These are phyloP conservation scores for Mixornis gularis DNA, from an alignment of 2,113 vertebrate species.

Conservation along the genomic window DNA sequence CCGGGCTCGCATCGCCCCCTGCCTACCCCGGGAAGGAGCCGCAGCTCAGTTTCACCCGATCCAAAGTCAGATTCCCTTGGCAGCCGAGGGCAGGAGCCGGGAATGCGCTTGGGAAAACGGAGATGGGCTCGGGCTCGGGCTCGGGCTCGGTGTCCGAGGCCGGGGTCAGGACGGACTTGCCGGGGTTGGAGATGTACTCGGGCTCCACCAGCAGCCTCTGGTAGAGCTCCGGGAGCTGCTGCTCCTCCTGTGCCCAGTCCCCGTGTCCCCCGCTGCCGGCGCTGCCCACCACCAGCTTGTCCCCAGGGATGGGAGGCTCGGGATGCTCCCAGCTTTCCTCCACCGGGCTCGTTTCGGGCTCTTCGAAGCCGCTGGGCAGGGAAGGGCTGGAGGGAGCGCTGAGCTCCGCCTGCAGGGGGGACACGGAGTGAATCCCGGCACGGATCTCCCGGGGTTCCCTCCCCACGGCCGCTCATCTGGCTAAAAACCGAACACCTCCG, in stretches of 20 bases:
- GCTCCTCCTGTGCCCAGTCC: neutral
- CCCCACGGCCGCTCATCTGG: rapidly evolving
- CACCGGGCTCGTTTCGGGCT: conserved; percentile 60
- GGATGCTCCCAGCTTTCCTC: neutral
- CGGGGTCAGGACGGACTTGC: neutral
- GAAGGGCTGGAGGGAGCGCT: neutral
- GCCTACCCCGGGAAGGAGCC: neutral
- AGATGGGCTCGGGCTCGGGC: neutral
- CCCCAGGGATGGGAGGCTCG: rapidly evolving
- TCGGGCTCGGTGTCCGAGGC: neutral
- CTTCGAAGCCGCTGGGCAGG: conserved; percentile 24
- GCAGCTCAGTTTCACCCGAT: conserved; percentile 44
- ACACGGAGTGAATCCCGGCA: rapidly evolving
- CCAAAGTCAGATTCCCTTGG: conserved; percentile 61
- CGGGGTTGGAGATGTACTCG: neutral
- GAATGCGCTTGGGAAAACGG: neutral
- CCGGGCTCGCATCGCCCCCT: rapidly evolving
- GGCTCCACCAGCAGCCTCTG: neutral
- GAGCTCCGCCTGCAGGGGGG: conserved; percentile 32
- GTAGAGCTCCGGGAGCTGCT: conserved; percentile 27
- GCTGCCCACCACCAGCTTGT: neutral
- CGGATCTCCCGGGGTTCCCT: rapidly evolving
- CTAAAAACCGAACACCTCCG: rapidly evolving
- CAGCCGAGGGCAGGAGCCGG: neutral
- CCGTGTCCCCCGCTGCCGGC: rapidly evolving